Conservation (phyloP, 2,113 vertebrate genomes). For the Zootoca vivipara region DNA sequence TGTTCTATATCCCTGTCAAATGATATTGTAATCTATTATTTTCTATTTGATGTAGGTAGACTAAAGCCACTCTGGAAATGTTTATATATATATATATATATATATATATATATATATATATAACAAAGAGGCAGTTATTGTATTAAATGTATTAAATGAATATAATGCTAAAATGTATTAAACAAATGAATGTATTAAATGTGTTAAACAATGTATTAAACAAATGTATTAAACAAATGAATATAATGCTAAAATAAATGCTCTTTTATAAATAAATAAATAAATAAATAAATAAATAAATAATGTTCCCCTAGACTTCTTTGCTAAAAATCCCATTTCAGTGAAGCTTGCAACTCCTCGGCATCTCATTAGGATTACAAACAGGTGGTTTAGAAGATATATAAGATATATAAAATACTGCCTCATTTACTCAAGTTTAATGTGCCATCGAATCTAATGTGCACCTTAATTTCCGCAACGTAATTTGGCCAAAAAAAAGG, state of each 20-base stretch:
- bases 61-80: not conserved
- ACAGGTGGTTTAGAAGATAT: slow-evolving; percentile 30
- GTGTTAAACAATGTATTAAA: no score
- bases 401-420: no score
- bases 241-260: not conserved
- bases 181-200: not conserved
- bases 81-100: not conserved
- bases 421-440: no score
- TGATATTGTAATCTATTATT: not conserved
- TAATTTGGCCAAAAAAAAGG: no score
- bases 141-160: not conserved
- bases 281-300: not conserved
- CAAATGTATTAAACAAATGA: no score
- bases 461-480: no score
- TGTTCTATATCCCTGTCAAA: not conserved
- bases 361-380: slow-evolving; percentile 15
- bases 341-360: slow-evolving; percentile 2
- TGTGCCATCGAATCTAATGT: no score
- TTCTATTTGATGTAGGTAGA: not conserved
- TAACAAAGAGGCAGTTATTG: not conserved
- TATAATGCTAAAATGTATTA: not conserved
- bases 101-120: not conserved
- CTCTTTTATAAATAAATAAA: not conserved
- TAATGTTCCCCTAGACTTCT: not conserved
- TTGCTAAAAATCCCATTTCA: slow-evolving; percentile 9